Evolutionary conservation across 2,113 vertebrate genomes (phyloP).

Genomic region (Rhynchomys soricoides): DNA sequence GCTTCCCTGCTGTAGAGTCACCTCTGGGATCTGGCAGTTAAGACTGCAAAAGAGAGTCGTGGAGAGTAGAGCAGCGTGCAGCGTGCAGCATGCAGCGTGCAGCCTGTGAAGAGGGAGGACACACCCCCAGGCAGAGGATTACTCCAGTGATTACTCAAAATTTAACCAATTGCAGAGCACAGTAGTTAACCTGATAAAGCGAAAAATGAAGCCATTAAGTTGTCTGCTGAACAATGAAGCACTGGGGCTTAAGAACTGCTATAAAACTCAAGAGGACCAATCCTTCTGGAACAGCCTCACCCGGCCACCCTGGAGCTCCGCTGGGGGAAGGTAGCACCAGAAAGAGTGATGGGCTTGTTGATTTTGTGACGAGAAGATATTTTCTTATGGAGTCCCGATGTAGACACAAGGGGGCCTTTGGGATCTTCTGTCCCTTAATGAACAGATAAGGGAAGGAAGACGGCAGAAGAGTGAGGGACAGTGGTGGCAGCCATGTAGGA

Average conservation of each 20-base stretch:
- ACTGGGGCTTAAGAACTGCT: neutral
- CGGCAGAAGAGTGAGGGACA: neutral
- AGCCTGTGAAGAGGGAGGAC: neutral
- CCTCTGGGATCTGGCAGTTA: neutral
- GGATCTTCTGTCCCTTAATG: neutral
- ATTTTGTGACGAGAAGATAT: neutral
- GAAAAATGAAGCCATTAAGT: neutral
- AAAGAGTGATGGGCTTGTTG: neutral
- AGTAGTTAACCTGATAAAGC: slow-evolving; percentile 52
- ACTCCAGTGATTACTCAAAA: slow-evolving; percentile 45
- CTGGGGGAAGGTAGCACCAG: neutral
- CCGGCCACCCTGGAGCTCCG: neutral
- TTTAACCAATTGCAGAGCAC: slow-evolving; percentile 47
- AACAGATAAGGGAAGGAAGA: neutral
- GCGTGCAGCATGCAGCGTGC: neutral
- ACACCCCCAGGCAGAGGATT: neutral
- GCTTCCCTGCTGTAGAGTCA: neutral
- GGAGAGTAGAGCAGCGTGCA: neutral
- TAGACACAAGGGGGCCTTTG: neutral
- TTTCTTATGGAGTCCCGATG: neutral
- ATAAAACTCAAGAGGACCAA: neutral
- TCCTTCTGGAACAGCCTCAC: neutral
- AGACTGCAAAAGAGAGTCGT: neutral
- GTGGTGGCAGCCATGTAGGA: accelerated
- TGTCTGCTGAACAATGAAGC: slow-evolving; percentile 59